phyloP scores from a whole-genome alignment of 2,113 vertebrate species.

The Hylia prasina region DNA sequence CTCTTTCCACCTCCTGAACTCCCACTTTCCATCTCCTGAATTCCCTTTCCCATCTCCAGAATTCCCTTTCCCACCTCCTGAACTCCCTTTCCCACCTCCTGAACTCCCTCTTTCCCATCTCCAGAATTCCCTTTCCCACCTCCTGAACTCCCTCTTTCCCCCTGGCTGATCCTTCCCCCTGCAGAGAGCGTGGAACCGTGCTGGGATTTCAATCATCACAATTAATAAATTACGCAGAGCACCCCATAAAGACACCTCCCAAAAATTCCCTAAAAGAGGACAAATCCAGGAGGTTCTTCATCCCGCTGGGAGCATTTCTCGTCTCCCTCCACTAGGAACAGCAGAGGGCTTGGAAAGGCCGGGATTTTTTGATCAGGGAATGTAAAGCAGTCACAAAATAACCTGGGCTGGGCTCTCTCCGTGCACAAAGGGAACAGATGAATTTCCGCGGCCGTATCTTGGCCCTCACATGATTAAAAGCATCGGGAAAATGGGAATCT shows the following conservation, averaged over 20 bases:
- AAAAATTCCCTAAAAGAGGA: background rate
- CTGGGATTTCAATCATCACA: background rate
- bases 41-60: no score
- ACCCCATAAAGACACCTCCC: background rate
- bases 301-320: background rate
- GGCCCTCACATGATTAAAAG: conserved; percentile 27
- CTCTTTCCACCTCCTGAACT: no score
- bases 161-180: background rate
- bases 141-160: background rate
- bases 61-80: no score
- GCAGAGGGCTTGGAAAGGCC: conserved; percentile 11
- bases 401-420: no score
- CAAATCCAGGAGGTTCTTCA: background rate
- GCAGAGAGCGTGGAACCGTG: background rate
- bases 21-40: no score
- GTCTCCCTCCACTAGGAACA: conserved; percentile 42
- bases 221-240: background rate
- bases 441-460: conserved; percentile 8
- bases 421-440: conserved; percentile 29
- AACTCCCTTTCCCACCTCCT: no score
- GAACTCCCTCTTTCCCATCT: background rate
- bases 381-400: background rate
- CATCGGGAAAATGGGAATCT: conserved; percentile 39
- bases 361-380: background rate
- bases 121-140: no score